Evolutionary conservation across 1,140 invertebrate genomes (phyloP).

Genomic region (Drosophila dunni): DNA sequence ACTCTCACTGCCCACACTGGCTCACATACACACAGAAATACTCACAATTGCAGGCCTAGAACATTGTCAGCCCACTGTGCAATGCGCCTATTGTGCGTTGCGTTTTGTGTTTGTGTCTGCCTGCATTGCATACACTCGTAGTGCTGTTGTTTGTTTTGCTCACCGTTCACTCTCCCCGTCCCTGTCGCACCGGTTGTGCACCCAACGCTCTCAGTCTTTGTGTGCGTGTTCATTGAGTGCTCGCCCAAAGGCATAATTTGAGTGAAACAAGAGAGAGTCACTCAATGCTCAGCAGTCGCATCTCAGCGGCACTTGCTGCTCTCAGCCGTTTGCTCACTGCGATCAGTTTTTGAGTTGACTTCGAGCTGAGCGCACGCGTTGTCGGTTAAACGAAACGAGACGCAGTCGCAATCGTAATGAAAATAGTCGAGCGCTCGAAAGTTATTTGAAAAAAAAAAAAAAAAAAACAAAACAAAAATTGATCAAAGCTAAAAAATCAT

Average conservation of each 20-base stretch:
- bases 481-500: conserved; percentile 55
- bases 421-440: conserved; percentile 41
- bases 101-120: conserved; percentile 48
- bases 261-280: conserved; percentile 20
- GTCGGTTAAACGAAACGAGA: conserved; percentile 49
- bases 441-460: conserved; percentile 52
- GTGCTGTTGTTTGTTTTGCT: conserved; percentile 70
- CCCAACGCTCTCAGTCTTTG: conserved; percentile 44
- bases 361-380: conserved; percentile 74
- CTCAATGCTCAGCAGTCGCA: conserved; percentile 21
- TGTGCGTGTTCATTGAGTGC: conserved; percentile 79
- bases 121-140: conserved; percentile 56
- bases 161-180: conserved; percentile 19
- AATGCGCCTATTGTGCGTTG: conserved; percentile 65
- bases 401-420: conserved; percentile 40
- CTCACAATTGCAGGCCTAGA: conserved; percentile 7
- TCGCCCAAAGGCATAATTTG: conserved; percentile 56
- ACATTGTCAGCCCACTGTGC: conserved; percentile 65
- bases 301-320: conserved; percentile 68
- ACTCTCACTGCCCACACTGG: conserved; percentile 48
- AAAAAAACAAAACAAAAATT: conserved; percentile 22
- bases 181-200: background rate
- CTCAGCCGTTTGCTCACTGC: conserved; percentile 36
- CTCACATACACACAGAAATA: conserved; percentile 9
- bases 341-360: conserved; percentile 81